Evolutionary conservation across 2,113 vertebrate genomes (phyloP).

Genomic region (Sardina pilchardus): DNA sequence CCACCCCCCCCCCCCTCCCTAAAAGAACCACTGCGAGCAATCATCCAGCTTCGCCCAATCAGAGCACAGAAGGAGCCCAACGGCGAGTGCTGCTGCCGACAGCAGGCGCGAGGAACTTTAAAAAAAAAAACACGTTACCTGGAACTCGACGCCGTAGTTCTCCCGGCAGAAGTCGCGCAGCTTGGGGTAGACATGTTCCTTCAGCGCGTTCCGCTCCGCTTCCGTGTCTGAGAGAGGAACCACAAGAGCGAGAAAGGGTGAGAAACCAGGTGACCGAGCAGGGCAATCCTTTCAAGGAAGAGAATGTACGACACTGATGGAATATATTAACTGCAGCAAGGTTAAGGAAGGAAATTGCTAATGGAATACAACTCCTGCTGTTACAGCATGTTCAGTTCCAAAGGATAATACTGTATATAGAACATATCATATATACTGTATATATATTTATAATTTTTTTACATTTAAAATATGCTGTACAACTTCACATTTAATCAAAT

Average conservation of each 20-base stretch:
- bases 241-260: slow-evolving; percentile 19
- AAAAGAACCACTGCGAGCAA: neutral
- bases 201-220: slow-evolving; percentile 91
- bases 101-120: neutral
- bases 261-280: neutral
- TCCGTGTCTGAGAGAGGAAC: slow-evolving; percentile 82
- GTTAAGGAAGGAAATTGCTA: neutral
- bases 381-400: neutral
- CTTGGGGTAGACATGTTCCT: slow-evolving; percentile 96
- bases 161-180: slow-evolving; percentile 98
- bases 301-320: neutral
- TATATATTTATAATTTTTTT: neutral
- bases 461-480: too few relatives aligned
- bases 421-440: too few relatives aligned
- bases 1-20: too few relatives aligned
- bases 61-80: neutral
- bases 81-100: neutral
- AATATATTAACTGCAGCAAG: neutral
- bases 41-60: neutral
- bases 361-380: neutral
- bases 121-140: slow-evolving; percentile 74
- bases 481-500: too few relatives aligned
- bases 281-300: neutral
- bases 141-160: slow-evolving; percentile 98
- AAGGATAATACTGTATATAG: neutral